These are phyloP conservation scores for Anadara kagoshimensis DNA, from an alignment of 1,140 invertebrate species.

Conservation along the genomic window DNA sequence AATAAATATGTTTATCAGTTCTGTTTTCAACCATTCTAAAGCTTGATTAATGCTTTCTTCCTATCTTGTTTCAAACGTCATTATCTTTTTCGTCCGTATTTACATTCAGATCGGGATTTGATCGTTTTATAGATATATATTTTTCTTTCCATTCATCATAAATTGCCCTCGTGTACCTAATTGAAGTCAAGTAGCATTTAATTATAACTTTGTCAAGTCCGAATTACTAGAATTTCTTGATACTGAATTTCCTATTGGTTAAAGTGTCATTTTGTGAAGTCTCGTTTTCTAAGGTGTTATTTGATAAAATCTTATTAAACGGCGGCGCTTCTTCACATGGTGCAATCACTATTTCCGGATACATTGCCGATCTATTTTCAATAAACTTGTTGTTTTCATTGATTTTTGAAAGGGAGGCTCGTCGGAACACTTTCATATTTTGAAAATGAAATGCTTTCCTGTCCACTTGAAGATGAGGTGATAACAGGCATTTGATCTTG, in stretches of 20 bases:
- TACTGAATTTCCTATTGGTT: not conserved
- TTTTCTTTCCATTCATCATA: slow-evolving; percentile 50
- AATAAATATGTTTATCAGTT: slow-evolving; percentile 45
- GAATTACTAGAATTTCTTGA: slow-evolving; percentile 39
- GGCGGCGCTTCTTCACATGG: not conserved
- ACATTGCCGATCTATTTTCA: slow-evolving; percentile 15
- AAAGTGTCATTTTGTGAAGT: not conserved
- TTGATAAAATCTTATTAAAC: not conserved
- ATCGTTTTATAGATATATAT: slow-evolving; percentile 41
- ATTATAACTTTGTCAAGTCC: slow-evolving; percentile 46
- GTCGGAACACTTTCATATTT: slow-evolving; percentile 46
- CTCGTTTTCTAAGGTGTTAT: not conserved
- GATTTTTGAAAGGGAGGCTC: slow-evolving; percentile 45
- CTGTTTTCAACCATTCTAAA: slow-evolving; percentile 50
- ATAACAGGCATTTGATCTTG: no score
- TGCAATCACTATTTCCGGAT: not conserved
- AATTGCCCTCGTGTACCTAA: slow-evolving; percentile 45
- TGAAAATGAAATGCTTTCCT: not conserved
- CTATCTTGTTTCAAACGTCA: slow-evolving; percentile 48
- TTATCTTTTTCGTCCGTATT: slow-evolving; percentile 33
- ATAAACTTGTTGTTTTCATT: slow-evolving; percentile 34
- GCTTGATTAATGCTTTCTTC: slow-evolving; percentile 57
- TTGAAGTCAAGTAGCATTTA: slow-evolving; percentile 34
- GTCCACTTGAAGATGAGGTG: no score
- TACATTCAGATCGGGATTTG: slow-evolving; percentile 30